phyloP scores from a whole-genome alignment of 2,888 invertebrate genomes.

The Lapara coniferarum region DNA sequence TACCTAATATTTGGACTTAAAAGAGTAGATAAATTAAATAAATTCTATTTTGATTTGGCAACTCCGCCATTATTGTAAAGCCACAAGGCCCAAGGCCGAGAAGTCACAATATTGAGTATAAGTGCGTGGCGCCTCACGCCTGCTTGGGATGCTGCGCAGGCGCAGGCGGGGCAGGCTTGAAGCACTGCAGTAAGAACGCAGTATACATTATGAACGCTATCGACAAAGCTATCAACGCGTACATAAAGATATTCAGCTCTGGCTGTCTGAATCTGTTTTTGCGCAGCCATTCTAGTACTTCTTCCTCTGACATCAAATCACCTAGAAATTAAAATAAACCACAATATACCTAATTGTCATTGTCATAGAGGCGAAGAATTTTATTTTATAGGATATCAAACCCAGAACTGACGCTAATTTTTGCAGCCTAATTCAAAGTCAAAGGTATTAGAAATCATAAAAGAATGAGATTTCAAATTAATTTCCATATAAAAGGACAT shows the following conservation, averaged over 20 bases:
- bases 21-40: neutral
- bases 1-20: neutral
- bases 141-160: constrained; percentile 86
- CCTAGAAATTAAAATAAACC: constrained; percentile 78
- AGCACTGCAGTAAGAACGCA: constrained; percentile 94
- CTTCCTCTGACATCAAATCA: constrained; percentile 91
- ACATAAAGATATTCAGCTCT: constrained; percentile 97
- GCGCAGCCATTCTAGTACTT: constrained; percentile 95
- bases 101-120: constrained; percentile 49
- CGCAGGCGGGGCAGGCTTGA: constrained; percentile 88
- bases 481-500: too few species aligned
- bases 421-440: too few species aligned
- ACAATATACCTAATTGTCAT: neutral
- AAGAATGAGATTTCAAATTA: too few species aligned
- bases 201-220: constrained; percentile 95
- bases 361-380: too few species aligned
- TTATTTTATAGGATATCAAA: too few species aligned
- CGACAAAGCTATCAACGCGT: constrained; percentile 93
- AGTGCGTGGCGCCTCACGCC: constrained; percentile 74
- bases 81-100: constrained; percentile 44
- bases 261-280: constrained; percentile 97
- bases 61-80: constrained; percentile 28
- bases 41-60: neutral
- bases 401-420: too few species aligned
- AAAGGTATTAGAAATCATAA: too few species aligned